phyloP scores from a whole-genome alignment of 2,888 invertebrate genomes.

The Syrphus vitripennis region DNA sequence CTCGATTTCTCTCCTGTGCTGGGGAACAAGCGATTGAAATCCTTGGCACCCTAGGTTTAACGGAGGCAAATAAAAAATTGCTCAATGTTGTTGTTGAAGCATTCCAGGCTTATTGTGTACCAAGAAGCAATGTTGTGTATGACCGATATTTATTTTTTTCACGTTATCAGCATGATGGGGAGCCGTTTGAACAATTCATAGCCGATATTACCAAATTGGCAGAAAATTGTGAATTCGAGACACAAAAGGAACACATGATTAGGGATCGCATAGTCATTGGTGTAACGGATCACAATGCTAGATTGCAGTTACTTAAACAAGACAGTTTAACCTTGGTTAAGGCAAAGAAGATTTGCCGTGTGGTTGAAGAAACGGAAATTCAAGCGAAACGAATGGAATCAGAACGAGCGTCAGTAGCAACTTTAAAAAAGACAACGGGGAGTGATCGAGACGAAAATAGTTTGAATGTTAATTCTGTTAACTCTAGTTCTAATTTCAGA shows the following conservation, averaged over 20 bases:
- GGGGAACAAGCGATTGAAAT: no score
- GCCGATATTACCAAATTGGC: slow-evolving; percentile 2
- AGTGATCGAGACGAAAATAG: background rate
- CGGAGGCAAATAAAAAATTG: no score
- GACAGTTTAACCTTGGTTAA: no score
- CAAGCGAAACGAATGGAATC: background rate
- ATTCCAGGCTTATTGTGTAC: no score
- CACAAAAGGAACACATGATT: slow-evolving; percentile 14
- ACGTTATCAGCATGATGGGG: slow-evolving; percentile 25
- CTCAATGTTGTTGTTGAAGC: background rate
- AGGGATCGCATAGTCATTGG: slow-evolving; percentile 17
- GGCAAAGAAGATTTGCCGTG: no score
- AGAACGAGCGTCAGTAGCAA: background rate
- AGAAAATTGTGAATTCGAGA: slow-evolving; percentile 16
- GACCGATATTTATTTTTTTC: slow-evolving; percentile 30
- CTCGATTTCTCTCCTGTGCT: no score
- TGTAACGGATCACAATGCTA: background rate
- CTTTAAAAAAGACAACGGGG: background rate
- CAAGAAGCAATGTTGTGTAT: slow-evolving; percentile 30
- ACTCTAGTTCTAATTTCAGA: no score
- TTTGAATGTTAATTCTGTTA: no score
- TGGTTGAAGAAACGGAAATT: background rate
- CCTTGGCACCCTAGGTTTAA: no score
- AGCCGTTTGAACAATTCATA: slow-evolving; percentile 26
- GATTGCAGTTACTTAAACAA: no score